Evolutionary conservation across 2,113 vertebrate species (phyloP), one percentile per base, ranked within the genome.

Genomic region (Trogon melanurus): DNA sequence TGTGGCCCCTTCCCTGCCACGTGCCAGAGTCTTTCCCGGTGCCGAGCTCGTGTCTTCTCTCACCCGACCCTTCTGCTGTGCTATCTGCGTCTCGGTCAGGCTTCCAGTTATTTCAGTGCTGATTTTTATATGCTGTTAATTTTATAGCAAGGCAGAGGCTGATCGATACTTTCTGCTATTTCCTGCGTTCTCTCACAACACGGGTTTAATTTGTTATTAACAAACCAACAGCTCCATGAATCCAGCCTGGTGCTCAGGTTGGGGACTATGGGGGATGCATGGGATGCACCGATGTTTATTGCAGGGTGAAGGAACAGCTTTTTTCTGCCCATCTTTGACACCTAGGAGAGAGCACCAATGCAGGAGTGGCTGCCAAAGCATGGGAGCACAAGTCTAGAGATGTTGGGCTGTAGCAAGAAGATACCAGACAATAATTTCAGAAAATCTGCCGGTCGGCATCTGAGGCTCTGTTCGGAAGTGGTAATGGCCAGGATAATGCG

Each of bases 51-150:
- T 2, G 3, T 34, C 22, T 48, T 32, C 80, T 74, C 47, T 41
- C 11, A 1, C 73, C 51, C 9, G 0, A 36, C 21, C 60, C 23
- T 87, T 91, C 16, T 17, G 6, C 53, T 72, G 16, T 16, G 47
- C 71, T 75, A 9, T 50, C 71, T 91, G 62, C 6, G 10, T 13
- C 26, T 56, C 2, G 1, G 18, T 58, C 79, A 74, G 53, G 36
- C 82, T 88, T 67, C 34, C 91, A 54, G 11, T 88, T 51, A 67
- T 60, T 85, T 54, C 58, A 88, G 16, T 58, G 11, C 8, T 16
- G 53, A 73, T 6, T 47, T 93, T 64, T 75, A 79, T 72, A 38
- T 20, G 19, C 57, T 95, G 91, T 66, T 75, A 85, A 91, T 93
- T 94, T 94, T 91, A 60, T 34, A 90, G 84, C 0, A 2, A 85